Evolutionary conservation across 2,888 invertebrate genomes (phyloP).

Genomic region (Brassicogethes aeneus): DNA sequence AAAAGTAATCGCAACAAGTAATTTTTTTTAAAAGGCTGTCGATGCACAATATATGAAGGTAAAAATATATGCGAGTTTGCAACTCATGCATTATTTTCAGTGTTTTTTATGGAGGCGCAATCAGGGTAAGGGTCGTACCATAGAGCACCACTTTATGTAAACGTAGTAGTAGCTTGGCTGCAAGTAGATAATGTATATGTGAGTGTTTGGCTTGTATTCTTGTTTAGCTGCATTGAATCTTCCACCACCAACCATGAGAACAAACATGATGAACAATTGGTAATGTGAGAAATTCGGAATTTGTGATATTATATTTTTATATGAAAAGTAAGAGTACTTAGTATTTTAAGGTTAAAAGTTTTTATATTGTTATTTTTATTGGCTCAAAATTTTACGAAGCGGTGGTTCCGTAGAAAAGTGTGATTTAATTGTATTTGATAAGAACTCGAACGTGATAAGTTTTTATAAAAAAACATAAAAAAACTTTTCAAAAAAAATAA

Average conservation of each 20-base stretch:
- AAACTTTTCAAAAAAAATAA: constrained; percentile 18
- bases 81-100: too few relatives aligned
- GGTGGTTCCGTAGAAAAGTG: neutral
- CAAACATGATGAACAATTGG: constrained; percentile 17
- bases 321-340: constrained; percentile 15
- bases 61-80: too few relatives aligned
- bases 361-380: constrained; percentile 2
- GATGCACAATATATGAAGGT: constrained; percentile 39
- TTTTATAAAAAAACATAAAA: constrained; percentile 19
- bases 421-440: constrained; percentile 13
- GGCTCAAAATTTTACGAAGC: constrained; percentile 1
- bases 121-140: constrained; percentile 41
- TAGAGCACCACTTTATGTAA: constrained; percentile 37
- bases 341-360: constrained; percentile 5
- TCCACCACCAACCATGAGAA: constrained; percentile 33
- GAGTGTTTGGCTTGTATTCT: constrained; percentile 32
- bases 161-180: constrained; percentile 36
- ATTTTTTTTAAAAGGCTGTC: constrained; percentile 33
- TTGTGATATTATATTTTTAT: constrained; percentile 34
- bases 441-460: constrained; percentile 26
- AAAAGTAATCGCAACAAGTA: too few relatives aligned
- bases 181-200: constrained; percentile 33
- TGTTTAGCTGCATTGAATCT: constrained; percentile 30
- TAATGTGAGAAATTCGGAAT: constrained; percentile 23
- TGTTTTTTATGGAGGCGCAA: constrained; percentile 38